Conservation (phyloP, 2,797 vertebrate species). For the Cheracebus regulus region DNA sequence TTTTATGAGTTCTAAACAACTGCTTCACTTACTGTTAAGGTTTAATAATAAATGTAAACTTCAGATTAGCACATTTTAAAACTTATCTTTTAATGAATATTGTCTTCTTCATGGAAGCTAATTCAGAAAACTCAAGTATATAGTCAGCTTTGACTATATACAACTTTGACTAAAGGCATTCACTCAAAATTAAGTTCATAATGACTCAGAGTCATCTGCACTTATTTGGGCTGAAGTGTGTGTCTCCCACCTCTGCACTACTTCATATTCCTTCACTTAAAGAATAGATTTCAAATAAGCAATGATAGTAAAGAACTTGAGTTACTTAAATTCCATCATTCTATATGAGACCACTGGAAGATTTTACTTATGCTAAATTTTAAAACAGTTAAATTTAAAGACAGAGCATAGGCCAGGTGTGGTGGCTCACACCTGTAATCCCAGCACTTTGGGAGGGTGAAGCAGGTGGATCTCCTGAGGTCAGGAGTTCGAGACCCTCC, state of each 20-base stretch:
- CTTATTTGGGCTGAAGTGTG: background rate
- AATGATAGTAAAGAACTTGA: no score
- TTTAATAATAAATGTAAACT: background rate
- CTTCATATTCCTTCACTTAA: background rate
- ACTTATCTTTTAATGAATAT: background rate
- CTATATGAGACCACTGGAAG: background rate
- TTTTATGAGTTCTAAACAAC: no score
- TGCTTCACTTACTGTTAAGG: no score
- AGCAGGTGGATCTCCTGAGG: no score
- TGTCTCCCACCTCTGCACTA: background rate
- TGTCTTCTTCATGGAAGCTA: background rate
- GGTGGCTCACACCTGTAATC: no score
- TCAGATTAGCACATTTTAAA: background rate
- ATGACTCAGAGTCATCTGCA: background rate
- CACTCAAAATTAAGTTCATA: background rate
- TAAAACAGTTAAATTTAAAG: background rate
- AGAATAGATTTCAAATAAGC: background rate
- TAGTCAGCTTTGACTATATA: background rate
- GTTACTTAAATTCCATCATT: background rate
- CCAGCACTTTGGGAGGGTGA: no score
- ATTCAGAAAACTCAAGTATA: background rate
- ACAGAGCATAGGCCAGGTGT: no score
- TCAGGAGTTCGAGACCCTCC: no score
- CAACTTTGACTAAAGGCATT: background rate
- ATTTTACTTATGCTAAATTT: background rate